Conservation (phyloP, 2,113 vertebrate genomes). For the Hemichromis elongatus region DNA sequence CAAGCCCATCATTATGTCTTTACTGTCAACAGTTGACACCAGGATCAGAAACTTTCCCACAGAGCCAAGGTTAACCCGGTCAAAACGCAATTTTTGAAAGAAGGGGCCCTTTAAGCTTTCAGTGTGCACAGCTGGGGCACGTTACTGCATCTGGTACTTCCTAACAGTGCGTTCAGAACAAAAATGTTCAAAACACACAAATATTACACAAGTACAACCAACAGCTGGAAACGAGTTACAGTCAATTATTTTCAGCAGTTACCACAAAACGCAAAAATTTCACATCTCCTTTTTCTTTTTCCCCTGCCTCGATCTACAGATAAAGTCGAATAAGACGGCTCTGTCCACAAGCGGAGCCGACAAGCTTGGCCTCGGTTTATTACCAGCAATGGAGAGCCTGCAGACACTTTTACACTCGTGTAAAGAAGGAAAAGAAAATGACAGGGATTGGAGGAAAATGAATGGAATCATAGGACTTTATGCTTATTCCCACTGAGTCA, state of each 20-base stretch:
- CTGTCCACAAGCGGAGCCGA: not conserved
- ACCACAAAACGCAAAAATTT: not conserved
- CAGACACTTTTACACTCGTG: accelerated
- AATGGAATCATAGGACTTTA: not conserved
- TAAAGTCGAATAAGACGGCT: accelerated
- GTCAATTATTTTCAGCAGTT: not conserved
- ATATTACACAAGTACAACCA: not conserved
- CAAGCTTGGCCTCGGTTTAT: not conserved
- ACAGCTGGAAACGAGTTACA: not conserved
- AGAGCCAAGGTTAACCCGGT: not conserved
- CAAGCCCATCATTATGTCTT: not conserved
- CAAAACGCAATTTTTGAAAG: not conserved
- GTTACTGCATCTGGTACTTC: not conserved
- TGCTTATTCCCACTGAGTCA: not conserved
- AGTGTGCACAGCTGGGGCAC: not conserved
- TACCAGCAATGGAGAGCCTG: not conserved
- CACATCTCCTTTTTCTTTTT: not conserved
- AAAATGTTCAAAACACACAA: not conserved
- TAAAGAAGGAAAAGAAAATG: not conserved
- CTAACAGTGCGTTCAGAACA: not conserved
- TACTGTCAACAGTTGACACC: not conserved
- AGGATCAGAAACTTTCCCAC: not conserved
- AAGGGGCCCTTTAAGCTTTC: not conserved
- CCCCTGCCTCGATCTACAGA: not conserved
- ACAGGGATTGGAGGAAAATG: not conserved